phyloP scores from a whole-genome alignment of 1,140 invertebrate genomes.

The Watersipora subatra region DNA sequence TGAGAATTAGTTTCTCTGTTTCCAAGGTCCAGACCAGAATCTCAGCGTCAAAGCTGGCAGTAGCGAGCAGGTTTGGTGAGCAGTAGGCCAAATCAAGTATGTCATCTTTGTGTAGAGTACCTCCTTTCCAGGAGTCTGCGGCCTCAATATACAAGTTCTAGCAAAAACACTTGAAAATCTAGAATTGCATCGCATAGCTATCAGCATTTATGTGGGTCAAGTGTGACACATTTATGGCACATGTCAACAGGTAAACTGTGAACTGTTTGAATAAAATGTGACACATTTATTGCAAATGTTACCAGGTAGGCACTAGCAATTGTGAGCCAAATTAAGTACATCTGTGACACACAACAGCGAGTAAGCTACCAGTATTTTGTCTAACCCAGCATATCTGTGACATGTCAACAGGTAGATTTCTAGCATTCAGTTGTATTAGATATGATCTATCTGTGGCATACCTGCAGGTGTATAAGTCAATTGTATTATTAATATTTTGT shows the following conservation, averaged over 20 bases:
- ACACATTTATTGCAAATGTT: too few species aligned
- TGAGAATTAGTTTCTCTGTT: slow-evolving; percentile 29
- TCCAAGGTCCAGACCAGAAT: slow-evolving; percentile 36
- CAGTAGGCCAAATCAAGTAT: slow-evolving; percentile 29
- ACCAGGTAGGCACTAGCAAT: too few species aligned
- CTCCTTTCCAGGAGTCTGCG: slow-evolving; percentile 30
- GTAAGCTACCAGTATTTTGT: too few species aligned
- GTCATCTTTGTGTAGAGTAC: slow-evolving; percentile 35
- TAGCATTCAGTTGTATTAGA: too few species aligned
- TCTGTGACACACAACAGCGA: too few species aligned
- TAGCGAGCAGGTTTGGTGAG: slow-evolving; percentile 30
- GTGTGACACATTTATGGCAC: neutral
- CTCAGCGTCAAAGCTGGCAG: slow-evolving; percentile 35
- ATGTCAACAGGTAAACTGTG: neutral
- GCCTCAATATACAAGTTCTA: slow-evolving; percentile 32
- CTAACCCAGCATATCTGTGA: too few species aligned
- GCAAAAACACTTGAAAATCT: slow-evolving; percentile 9
- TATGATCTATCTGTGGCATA: too few species aligned
- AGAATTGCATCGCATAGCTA: neutral
- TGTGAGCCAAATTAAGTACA: too few species aligned
- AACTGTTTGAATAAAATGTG: too few species aligned
- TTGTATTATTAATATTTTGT: too few species aligned
- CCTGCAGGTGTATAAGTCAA: too few species aligned
- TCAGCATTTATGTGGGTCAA: neutral
- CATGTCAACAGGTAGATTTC: too few species aligned